A percentile compares a stretch with the other conserved stretches of the same genome.
phyloP scores from a whole-genome alignment of 92 coral and sea anemone species.

The Epizoanthus scotinus region DNA sequence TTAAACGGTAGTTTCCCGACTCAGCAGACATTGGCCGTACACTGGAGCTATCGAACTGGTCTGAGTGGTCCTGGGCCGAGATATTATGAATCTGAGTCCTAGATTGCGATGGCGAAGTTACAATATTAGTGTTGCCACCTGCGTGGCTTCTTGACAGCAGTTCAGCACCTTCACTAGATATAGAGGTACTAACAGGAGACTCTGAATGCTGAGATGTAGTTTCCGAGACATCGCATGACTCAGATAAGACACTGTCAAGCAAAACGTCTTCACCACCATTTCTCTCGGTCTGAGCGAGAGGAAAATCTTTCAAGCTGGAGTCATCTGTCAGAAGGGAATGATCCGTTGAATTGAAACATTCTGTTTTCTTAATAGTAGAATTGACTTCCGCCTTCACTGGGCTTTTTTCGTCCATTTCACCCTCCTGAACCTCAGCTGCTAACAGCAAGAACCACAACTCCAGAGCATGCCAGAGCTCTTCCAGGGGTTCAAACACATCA shows the following conservation, averaged over 20 bases:
- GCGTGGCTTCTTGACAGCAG: neutral
- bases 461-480: slow-evolving; percentile 59
- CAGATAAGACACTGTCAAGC: neutral
- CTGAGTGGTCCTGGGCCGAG: neutral
- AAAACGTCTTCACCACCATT: no score
- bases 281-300: neutral
- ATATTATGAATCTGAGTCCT: neutral
- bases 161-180: neutral
- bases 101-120: neutral
- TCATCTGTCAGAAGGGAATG: neutral
- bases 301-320: neutral
- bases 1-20: slow-evolving; percentile 8
- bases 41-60: neutral
- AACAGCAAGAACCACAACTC: slow-evolving; percentile 57
- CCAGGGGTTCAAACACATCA: slow-evolving; percentile 52
- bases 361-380: neutral
- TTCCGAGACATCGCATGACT: neutral
- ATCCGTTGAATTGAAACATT: neutral
- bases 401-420: slow-evolving; percentile 44
- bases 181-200: neutral
- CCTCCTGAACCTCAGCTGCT: slow-evolving; percentile 50
- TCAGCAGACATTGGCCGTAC: slow-evolving; percentile 41
- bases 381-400: neutral
- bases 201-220: neutral
- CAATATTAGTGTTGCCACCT: neutral